Base-by-base conservation (phyloP, 2,888 invertebrate species). In the Andrena fulva region DNA sequence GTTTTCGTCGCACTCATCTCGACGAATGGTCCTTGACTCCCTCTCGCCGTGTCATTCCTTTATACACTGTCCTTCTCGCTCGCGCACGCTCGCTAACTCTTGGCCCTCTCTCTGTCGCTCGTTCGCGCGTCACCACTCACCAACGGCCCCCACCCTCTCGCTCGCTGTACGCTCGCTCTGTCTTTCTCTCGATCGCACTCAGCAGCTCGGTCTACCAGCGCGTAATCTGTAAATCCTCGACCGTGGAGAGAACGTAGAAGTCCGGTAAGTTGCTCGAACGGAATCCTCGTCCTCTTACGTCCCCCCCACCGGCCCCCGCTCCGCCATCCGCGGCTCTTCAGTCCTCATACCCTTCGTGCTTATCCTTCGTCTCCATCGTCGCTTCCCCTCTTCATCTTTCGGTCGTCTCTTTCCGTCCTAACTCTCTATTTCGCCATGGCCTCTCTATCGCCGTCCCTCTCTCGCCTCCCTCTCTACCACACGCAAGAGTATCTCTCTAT, bases 171-270 rank as follows among this genome's bases (percentile, higher is more conserved):
- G 35, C 31, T 31, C 52, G 50, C 50, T 29, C 76, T 31, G 50
- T 50, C 50, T 66, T 68, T 74, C 70, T 67, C 85, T 88, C 81
- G 82, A 77, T 87, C 85, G 82, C 86, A 82, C 87, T 82, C 85
- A 77, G 74, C 67, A 81, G 83, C 87, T 87, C 86, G 87, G 85
- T 88, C 87, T 87, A 84, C 91, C 90, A 88, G 88, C 90, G 90
- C 91, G 93, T 93, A 93, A 93, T 93, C 93, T 93, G 93, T 93
- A 93, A 93, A 93, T 93, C 93, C 93, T 92, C 92, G 91, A 91
- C 90, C 90, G 91, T 91, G 90, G 89, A 90, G 91, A 89, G 90
- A 91, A 91, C 91, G 91, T 90, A 91, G 90, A 93, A 93, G 93
- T 93, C 92, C 92, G 90, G 92, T 91, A 92, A 93, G 93, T 93